phyloP scores from a whole-genome alignment of 2,888 invertebrate genomes.

The Tipula vernalis region DNA sequence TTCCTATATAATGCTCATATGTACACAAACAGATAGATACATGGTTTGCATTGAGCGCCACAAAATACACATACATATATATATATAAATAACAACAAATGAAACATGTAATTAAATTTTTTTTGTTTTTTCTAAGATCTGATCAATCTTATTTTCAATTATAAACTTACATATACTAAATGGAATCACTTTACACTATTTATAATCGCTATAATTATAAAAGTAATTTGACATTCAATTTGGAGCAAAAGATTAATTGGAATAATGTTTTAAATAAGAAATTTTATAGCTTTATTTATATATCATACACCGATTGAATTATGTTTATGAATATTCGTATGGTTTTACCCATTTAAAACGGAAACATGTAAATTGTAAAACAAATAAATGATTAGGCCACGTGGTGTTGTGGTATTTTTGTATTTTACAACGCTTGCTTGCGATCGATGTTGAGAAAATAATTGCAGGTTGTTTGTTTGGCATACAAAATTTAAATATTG shows the following conservation, averaged over 20 bases:
- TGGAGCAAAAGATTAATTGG: background rate
- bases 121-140: background rate
- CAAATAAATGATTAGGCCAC: background rate
- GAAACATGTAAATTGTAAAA: background rate
- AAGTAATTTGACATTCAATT: background rate
- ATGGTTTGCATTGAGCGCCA: background rate
- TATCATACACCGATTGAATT: background rate
- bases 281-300: background rate
- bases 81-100: background rate
- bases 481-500: background rate
- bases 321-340: background rate
- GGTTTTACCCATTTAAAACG: no score
- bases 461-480: slow-evolving; percentile 4
- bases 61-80: no score
- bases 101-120: background rate
- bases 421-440: background rate
- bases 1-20: background rate
- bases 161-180: background rate
- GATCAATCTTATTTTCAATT: background rate
- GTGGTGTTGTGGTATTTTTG: background rate
- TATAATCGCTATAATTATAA: background rate
- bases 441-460: background rate
- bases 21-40: background rate
- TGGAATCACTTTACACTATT: background rate
- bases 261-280: background rate